Evolutionary conservation across 2,113 vertebrate species (phyloP), one percentile per base, ranked within the genome.

Genomic region (Sorex fumeus): DNA sequence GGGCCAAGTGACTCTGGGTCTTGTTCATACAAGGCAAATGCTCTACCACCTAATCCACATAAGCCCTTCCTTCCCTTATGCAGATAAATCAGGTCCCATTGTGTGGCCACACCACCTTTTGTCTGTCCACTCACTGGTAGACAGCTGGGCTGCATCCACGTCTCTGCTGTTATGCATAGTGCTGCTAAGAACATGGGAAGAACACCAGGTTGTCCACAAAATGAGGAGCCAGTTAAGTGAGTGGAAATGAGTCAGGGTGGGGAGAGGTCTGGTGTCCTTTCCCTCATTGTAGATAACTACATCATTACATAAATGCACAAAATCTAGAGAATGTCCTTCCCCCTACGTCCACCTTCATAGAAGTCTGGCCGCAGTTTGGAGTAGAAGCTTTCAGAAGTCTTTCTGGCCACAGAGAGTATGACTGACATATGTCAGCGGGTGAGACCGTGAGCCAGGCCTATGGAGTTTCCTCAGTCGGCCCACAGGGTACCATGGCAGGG

Each of bases 291-390:
- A 27, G 43, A 45, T 30, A 16, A 70, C 70, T 88, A 79, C 87
- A 70, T 89, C 85, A 78, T 87, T 87, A 70, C 12, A 45, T 88
- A 60, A 89, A 47, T 81, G 23, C 57, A 12, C 80, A 66, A 74
- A 83, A 84, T 74, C 30, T 79, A n/a, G 23, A 83, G 32, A 78
- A 64, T 91, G 15, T n/a, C 12, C 75, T 28, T 36, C 15, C 16
- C 10, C 23, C 4, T n/a, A 16, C 4, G 53, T 21, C 30, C 16
- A 71, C 64, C 36, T 69, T 36, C 13, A 62, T 1, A 32, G 72
- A 67, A 66, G 53, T 28, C 7, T 21, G 72, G 45, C 66, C 45
- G 45, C 15, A 13, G 10, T 32, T 43, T 60, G 76, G 25, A 36
- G 23, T 9, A 27, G 47, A 25, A 36, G 75, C 34, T 79, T 74